These are phyloP conservation scores for Pandemis heparana DNA, from an alignment of 2,888 invertebrate species.

Conservation along the genomic window DNA sequence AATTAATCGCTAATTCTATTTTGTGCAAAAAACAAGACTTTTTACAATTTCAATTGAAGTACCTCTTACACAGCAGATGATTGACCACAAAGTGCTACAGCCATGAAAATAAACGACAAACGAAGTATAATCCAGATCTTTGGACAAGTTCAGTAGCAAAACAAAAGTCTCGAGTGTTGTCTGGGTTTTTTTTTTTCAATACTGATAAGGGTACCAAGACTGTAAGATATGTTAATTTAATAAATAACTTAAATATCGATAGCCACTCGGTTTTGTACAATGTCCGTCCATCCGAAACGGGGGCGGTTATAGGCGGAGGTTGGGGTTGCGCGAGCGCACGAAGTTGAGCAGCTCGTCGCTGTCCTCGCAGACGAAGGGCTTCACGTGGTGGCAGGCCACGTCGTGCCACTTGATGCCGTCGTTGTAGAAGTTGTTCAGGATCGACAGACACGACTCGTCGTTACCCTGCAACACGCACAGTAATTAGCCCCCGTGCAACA, in stretches of 20 bases:
- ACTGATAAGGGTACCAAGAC: constrained; percentile 32
- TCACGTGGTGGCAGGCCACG: constrained; percentile 94
- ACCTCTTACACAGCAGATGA: constrained; percentile 53
- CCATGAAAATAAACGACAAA: constrained; percentile 3
- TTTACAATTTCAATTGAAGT: constrained; percentile 52
- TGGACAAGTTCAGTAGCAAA: constrained; percentile 19
- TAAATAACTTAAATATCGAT: constrained; percentile 80
- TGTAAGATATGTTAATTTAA: constrained; percentile 56
- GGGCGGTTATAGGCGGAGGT: constrained; percentile 89
- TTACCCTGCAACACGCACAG: constrained; percentile 87
- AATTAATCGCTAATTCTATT: constrained; percentile 75
- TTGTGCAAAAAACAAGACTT: constrained; percentile 70
- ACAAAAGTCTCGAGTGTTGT: constrained; percentile 18
- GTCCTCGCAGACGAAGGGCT: constrained; percentile 96
- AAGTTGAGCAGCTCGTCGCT: constrained; percentile 96
- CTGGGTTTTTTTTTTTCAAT: constrained; percentile 9
- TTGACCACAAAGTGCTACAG: constrained; percentile 56
- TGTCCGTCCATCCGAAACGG: constrained; percentile 72
- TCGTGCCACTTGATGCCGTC: constrained; percentile 95
- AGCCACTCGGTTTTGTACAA: constrained; percentile 81
- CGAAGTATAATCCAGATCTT: constrained; percentile 10
- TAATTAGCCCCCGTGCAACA: background rate
- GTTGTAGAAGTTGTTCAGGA: constrained; percentile 96
- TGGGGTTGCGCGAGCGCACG: constrained; percentile 95
- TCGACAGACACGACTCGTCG: constrained; percentile 95